These are phyloP conservation scores for Oopsacas minuta DNA, from an alignment of 37 sponge, comb jelly and placozoan genomes.

Conservation along the genomic window DNA sequence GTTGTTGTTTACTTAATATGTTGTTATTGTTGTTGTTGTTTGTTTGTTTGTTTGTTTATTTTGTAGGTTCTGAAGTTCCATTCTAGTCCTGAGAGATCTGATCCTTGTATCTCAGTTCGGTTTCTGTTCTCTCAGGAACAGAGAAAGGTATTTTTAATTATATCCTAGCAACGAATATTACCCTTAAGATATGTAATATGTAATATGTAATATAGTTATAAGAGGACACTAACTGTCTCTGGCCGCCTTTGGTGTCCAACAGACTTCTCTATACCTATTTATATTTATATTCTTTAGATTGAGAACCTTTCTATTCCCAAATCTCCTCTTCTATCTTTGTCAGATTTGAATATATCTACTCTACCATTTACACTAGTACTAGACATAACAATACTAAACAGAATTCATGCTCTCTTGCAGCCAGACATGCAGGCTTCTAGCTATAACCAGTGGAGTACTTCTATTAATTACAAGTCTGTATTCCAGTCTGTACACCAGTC, in stretches of 20 bases:
- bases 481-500: background rate
- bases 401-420: conserved; percentile 1
- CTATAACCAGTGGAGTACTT: background rate
- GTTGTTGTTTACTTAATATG: too few relatives aligned
- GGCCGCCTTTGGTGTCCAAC: too few relatives aligned
- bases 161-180: background rate
- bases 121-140: background rate
- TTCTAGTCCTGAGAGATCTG: background rate
- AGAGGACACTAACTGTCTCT: too few relatives aligned
- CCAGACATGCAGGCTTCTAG: conserved; percentile 12
- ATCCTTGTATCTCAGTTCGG: background rate
- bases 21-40: too few relatives aligned
- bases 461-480: background rate
- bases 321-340: background rate
- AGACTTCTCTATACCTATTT: too few relatives aligned
- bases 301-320: background rate
- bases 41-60: background rate
- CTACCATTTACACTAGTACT: background rate
- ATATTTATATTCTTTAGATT: background rate
- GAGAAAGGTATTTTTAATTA: background rate
- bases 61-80: background rate
- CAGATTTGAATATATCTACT: background rate
- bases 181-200: too few relatives aligned
- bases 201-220: too few relatives aligned
- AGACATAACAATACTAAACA: background rate